Conservation (phyloP, 2,113 vertebrate species). For the Podarcis muralis region DNA sequence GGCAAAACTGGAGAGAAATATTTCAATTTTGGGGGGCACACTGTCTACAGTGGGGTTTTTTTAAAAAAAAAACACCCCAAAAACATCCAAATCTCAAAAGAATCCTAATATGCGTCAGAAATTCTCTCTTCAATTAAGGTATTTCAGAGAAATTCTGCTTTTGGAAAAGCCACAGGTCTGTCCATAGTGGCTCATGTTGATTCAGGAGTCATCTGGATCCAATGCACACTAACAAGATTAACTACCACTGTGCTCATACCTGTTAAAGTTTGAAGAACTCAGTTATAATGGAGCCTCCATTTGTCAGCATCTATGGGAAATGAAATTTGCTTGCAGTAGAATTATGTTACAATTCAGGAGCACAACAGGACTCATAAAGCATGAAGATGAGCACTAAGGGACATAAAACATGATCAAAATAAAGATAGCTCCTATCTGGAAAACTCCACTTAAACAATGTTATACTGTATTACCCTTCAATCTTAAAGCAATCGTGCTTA, state of each 20-base stretch:
- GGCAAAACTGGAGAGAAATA: too few species aligned
- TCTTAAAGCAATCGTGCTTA: not conserved
- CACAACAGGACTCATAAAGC: not conserved
- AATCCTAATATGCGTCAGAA: too few species aligned
- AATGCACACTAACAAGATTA: not conserved
- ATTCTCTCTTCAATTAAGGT: too few species aligned
- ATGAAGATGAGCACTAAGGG: not conserved
- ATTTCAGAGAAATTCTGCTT: too few species aligned
- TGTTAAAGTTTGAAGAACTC: not conserved
- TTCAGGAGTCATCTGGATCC: too few species aligned
- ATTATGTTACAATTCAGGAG: not conserved
- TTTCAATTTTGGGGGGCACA: too few species aligned
- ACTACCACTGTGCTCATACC: not conserved
- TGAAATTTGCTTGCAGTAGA: conserved; percentile 1
- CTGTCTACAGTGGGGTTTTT: too few species aligned
- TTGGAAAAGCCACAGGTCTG: too few species aligned
- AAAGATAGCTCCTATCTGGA: not conserved
- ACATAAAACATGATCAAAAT: not conserved
- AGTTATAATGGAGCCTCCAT: not conserved
- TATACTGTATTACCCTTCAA: not conserved
- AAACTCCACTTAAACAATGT: not conserved
- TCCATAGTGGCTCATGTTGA: too few species aligned
- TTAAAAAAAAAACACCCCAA: too few species aligned
- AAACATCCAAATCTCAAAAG: too few species aligned
- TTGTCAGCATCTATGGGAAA: not conserved